phyloP scores from a whole-genome alignment of 2,113 vertebrate species.

The Recurvirostra avosetta region DNA sequence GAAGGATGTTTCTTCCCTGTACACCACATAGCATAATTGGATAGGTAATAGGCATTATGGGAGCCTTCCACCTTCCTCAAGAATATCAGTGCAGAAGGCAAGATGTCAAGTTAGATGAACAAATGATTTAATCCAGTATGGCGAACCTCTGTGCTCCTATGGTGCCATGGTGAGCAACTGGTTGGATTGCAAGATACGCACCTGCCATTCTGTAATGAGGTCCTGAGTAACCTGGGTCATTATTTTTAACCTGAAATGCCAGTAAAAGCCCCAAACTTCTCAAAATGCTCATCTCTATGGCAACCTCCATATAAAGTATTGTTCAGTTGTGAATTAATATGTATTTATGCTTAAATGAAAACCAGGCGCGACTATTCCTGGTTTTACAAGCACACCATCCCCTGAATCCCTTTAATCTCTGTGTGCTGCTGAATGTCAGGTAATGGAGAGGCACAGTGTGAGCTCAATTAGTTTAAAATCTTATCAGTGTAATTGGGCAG shows the following conservation, averaged over 20 bases:
- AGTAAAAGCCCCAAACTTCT: not conserved
- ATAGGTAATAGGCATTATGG: not conserved
- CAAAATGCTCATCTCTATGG: not conserved
- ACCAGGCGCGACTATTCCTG: not conserved
- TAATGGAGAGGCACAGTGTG: conserved; percentile 51
- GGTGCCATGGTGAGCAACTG: not conserved
- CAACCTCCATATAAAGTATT: not conserved
- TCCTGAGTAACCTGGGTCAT: not conserved
- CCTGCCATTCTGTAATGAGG: not conserved
- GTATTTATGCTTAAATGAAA: conserved; percentile 18
- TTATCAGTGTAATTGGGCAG: conserved; percentile 50
- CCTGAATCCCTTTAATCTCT: conserved; percentile 23
- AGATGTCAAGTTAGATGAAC: conserved; percentile 23
- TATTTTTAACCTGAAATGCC: conserved; percentile 26
- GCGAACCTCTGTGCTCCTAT: not conserved
- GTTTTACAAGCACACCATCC: not conserved
- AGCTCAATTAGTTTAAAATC: conserved; percentile 60
- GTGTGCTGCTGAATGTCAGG: conserved; percentile 1
- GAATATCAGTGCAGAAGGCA: conserved; percentile 13
- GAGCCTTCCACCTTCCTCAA: conserved; percentile 29
- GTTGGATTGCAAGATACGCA: not conserved
- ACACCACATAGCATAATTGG: not conserved
- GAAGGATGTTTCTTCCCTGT: not conserved
- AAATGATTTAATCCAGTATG: not conserved
- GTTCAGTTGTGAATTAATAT: not conserved